Evolutionary conservation across 2,113 vertebrate genomes (phyloP).

Genomic region (Misgurnus mizolepis): DNA sequence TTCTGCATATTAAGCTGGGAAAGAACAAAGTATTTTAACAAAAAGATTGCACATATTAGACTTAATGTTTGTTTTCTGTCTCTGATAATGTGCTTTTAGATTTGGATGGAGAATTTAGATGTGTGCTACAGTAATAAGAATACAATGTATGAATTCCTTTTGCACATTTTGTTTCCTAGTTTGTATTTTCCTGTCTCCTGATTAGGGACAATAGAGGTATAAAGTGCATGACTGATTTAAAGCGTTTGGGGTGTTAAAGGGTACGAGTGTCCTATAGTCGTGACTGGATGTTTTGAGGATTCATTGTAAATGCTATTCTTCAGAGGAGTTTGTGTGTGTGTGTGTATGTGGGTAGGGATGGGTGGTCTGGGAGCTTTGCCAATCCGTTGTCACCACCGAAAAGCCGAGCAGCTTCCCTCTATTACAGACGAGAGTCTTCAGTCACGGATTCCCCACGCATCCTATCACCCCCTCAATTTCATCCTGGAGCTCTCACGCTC

Average conservation of each 20-base stretch:
- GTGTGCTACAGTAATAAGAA: background rate
- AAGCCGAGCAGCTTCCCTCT: constrained; percentile 35
- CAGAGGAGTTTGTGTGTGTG: constrained; percentile 28
- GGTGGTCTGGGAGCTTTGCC: constrained; percentile 32
- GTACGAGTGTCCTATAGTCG: constrained; percentile 14
- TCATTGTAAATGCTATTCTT: constrained; percentile 5
- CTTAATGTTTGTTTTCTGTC: too few relatives aligned
- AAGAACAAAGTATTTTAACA: too few relatives aligned
- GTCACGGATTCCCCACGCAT: constrained; percentile 42
- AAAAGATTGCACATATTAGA: too few relatives aligned
- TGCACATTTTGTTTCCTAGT: background rate
- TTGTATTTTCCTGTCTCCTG: background rate
- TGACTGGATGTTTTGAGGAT: background rate
- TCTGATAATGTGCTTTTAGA: too few relatives aligned
- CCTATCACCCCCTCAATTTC: constrained; percentile 22
- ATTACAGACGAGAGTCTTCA: constrained; percentile 25
- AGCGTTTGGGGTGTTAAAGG: background rate
- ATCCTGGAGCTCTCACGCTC: constrained; percentile 40
- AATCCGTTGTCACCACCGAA: constrained; percentile 35
- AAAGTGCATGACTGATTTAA: background rate
- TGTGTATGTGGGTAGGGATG: constrained; percentile 25
- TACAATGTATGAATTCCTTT: background rate
- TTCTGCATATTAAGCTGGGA: too few relatives aligned
- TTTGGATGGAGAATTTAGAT: background rate
- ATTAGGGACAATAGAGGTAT: background rate